Evolutionary conservation across 2,113 vertebrate genomes (phyloP).

Genomic region (Ptychochromis oligacanthus): DNA sequence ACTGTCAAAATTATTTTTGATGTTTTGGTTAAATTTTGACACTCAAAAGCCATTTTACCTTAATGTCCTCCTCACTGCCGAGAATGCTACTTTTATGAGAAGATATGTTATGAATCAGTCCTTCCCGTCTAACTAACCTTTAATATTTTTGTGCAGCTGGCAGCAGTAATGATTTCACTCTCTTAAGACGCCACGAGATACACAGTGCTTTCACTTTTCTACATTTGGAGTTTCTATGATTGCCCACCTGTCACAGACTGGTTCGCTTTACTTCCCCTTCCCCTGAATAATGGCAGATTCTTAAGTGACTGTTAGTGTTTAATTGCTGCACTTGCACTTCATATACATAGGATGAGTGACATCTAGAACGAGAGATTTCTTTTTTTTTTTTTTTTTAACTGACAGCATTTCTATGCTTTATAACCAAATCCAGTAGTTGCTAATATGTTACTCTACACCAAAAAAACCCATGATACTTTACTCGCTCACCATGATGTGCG

Average conservation of each 20-base stretch:
- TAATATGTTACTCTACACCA: neutral
- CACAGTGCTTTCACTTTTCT: neutral
- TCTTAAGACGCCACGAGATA: constrained; percentile 1
- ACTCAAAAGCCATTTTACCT: constrained; percentile 18
- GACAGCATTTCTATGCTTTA: neutral
- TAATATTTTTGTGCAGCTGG: constrained; percentile 3
- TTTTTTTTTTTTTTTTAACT: too few relatives aligned
- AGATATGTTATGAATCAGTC: constrained; percentile 19
- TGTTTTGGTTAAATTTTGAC: neutral
- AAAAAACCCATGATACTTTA: neutral
- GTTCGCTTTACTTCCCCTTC: neutral
- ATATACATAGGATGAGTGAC: too few relatives aligned
- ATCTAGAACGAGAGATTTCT: neutral
- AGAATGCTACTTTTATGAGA: neutral
- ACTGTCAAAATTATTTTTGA: constrained; percentile 14
- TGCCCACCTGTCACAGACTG: neutral
- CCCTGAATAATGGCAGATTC: neutral
- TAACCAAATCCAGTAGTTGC: neutral
- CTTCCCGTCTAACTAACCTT: neutral
- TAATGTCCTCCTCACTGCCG: neutral
- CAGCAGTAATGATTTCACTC: constrained; percentile 3
- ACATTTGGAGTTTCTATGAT: neutral
- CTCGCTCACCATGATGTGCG: neutral
- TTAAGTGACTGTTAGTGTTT: neutral
- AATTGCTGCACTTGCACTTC: neutral